Evolutionary conservation across 2,797 vertebrate genomes (phyloP).

Genomic region (Tamandua tetradactyla): DNA sequence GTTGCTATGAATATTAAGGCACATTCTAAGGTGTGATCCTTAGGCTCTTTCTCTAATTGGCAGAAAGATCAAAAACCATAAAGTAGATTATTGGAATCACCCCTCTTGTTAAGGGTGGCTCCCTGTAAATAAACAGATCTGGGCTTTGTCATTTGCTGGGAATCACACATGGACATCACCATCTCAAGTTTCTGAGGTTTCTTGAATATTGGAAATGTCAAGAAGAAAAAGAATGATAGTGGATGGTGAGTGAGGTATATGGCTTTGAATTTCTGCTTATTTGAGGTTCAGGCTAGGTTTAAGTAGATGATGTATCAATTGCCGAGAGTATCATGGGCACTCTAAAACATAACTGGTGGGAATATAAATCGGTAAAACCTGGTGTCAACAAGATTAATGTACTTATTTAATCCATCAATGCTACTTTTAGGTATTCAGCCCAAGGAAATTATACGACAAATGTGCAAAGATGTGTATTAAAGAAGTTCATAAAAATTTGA

Average conservation of each 20-base stretch:
- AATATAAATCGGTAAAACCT: neutral
- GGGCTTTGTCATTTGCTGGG: neutral
- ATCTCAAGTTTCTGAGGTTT: neutral
- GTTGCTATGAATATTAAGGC: neutral
- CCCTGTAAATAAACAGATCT: neutral
- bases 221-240: conserved; percentile 23
- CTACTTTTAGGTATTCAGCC: conserved; percentile 28
- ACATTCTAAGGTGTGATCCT: neutral
- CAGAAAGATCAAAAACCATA: neutral
- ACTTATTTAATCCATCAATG: neutral
- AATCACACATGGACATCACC: neutral
- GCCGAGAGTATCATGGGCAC: neutral
- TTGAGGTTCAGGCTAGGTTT: neutral
- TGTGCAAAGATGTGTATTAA: neutral
- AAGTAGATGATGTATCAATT: neutral
- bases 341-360: neutral
- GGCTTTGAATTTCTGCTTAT: neutral
- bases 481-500: neutral
- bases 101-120: neutral
- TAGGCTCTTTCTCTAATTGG: neutral
- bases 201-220: neutral
- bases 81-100: neutral
- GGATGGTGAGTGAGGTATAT: neutral
- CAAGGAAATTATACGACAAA: neutral
- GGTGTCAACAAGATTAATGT: neutral